Evolutionary conservation across 2,797 vertebrate genomes (phyloP).

Genomic region (Denticeps clupeoides): DNA sequence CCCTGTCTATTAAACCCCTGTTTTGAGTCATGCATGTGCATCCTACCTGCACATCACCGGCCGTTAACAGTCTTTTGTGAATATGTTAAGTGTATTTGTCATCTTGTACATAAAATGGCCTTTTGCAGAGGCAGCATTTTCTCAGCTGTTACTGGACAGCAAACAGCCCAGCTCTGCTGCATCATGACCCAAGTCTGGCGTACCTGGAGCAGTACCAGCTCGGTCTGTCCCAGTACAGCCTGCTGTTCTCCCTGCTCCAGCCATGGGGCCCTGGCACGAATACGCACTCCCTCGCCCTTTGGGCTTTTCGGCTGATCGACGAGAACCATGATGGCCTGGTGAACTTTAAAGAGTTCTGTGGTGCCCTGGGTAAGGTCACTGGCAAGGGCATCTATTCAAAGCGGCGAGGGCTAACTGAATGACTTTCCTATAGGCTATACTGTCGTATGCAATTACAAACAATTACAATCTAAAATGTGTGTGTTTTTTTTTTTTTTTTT

Average conservation of each 20-base stretch:
- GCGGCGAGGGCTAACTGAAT: no score
- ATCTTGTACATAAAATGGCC: no score
- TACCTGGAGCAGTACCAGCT: slow-evolving; percentile 94
- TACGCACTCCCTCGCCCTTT: slow-evolving; percentile 71
- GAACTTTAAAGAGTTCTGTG: slow-evolving; percentile 92
- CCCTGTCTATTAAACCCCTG: no score
- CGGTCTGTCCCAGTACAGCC: slow-evolving; percentile 80
- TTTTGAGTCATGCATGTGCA: no score
- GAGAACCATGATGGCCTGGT: slow-evolving; percentile 78
- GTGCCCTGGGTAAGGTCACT: slow-evolving; percentile 62
- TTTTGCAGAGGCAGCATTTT: slow-evolving; percentile 86
- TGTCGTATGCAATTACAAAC: no score
- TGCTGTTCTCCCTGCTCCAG: slow-evolving; percentile 75
- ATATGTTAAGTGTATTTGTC: no score
- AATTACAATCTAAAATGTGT: no score
- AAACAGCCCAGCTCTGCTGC: slow-evolving; percentile 65
- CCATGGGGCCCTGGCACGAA: slow-evolving; percentile 78
- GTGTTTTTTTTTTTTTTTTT: neutral
- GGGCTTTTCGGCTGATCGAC: slow-evolving; percentile 81
- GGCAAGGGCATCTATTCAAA: neutral
- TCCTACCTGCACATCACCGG: no score
- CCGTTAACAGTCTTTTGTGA: no score
- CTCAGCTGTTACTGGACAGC: slow-evolving; percentile 86
- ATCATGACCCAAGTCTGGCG: slow-evolving; percentile 87
- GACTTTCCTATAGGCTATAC: no score